Evolutionary conservation across 2,888 invertebrate genomes (phyloP).

Genomic region (Miltochrista miniata): DNA sequence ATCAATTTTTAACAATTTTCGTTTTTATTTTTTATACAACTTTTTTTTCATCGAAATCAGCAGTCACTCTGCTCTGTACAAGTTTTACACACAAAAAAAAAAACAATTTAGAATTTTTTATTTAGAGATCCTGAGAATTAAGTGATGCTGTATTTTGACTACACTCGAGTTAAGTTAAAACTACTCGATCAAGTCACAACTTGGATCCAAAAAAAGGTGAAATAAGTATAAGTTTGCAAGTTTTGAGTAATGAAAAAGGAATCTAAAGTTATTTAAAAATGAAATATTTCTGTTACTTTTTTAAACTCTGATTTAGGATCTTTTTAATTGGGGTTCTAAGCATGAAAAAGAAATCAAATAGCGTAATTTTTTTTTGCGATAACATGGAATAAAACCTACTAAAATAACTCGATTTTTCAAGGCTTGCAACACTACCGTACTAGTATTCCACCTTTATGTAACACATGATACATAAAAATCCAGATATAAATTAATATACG

Average conservation of each 20-base stretch:
- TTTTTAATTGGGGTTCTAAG: too few relatives aligned
- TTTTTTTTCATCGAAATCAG: slow-evolving; percentile 3
- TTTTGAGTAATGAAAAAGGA: not conserved
- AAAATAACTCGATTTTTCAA: not conserved
- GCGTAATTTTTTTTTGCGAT: not conserved
- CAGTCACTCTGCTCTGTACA: slow-evolving; percentile 27
- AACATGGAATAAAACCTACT: not conserved
- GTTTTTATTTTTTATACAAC: slow-evolving; percentile 7
- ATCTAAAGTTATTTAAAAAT: too few relatives aligned
- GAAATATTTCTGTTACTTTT: not conserved
- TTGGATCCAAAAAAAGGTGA: too few relatives aligned
- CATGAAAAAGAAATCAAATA: too few relatives aligned
- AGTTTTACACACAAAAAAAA: slow-evolving; percentile 13
- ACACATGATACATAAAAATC: not conserved
- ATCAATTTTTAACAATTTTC: slow-evolving; percentile 9
- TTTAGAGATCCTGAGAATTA: slow-evolving; percentile 34
- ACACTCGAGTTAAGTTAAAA: slow-evolving; percentile 8
- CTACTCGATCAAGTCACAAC: not conserved
- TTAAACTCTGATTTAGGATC: not conserved
- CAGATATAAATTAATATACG: not conserved
- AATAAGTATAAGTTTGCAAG: too few relatives aligned
- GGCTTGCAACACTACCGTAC: not conserved
- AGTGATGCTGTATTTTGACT: slow-evolving; percentile 5
- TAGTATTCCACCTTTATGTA: not conserved
- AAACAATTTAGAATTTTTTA: slow-evolving; percentile 8